Base-by-base conservation (phyloP, 2,113 vertebrate genomes). In the Aepyceros melampus region DNA sequence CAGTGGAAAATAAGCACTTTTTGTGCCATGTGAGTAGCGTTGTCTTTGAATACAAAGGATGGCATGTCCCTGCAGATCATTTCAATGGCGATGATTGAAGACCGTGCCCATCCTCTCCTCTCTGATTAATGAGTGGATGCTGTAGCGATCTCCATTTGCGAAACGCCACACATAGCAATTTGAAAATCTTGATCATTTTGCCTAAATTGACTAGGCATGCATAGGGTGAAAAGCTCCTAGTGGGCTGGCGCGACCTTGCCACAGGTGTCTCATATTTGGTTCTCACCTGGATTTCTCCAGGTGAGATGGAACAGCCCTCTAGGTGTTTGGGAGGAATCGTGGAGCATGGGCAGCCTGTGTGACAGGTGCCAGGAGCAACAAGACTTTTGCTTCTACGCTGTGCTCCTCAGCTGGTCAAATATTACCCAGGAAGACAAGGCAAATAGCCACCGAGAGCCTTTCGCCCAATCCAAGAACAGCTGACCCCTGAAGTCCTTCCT, bases 11-110 rank as follows among this genome's bases (percentile, higher is more conserved):
- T 97, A 94, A 96, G 96, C 71, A 93, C 87, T 94, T 97, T 87
- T 45, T 60, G 55, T 83, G 29, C 45, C 92, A 7, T 60, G 92
- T 93, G 93, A 71, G 49, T 51, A 31, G 86, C 56, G 84, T 67
- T 93, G 93, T 95, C 91, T 97, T 60, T 89, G 96, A 96, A 94
- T 78, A 97, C 96, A 97, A 97, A 98, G 78, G 55, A 91, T 60
- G 91, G 93, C 45, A 0, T 87, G 91, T 94, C 64, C 67, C 71
- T 71, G 89, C 62, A 85, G 93, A 89, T 86, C 53, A 92, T 97
- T 97, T 89, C 31, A 31, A 76, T 78, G 74, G 97, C 31, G 93
- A 58, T 87, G 83, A 97, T 87, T 95, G 78, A 87, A 91, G 91
- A 87, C 89, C 83, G 74, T 8, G 36, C 89, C 89, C 36, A 60